phyloP scores from a whole-genome alignment of 2,888 invertebrate species.

The Aphidoletes aphidimyza region DNA sequence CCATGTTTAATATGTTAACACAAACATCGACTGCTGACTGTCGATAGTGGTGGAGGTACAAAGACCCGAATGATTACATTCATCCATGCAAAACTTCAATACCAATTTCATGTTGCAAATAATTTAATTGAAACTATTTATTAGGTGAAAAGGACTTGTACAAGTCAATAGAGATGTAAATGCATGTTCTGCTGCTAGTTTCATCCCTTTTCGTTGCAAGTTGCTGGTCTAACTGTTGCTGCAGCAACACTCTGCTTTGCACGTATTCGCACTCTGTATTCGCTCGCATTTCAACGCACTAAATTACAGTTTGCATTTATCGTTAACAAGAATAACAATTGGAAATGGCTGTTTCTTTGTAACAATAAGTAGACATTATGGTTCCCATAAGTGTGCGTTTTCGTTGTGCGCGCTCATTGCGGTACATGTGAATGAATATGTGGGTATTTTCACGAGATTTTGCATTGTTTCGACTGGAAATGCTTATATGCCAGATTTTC shows the following conservation, averaged over 20 bases:
- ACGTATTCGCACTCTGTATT: no score
- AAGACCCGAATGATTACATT: neutral
- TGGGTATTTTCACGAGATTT: slow-evolving; percentile 18
- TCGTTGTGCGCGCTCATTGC: neutral
- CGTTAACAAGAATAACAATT: slow-evolving; percentile 42
- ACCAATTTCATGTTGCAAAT: slow-evolving; percentile 21
- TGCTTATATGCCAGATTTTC: slow-evolving; percentile 32
- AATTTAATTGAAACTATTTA: slow-evolving; percentile 43
- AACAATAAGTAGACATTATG: neutral
- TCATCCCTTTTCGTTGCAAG: neutral
- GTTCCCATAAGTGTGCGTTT: neutral
- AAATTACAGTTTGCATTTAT: slow-evolving; percentile 43
- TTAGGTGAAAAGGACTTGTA: slow-evolving; percentile 46
- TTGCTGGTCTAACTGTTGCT: no score
- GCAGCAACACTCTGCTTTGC: no score
- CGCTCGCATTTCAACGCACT: neutral
- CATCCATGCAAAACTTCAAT: neutral
- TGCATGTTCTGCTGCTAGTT: neutral
- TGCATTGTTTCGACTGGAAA: slow-evolving; percentile 33
- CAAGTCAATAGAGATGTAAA: slow-evolving; percentile 32
- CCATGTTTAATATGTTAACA: neutral
- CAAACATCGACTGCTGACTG: no score
- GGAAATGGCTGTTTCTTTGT: slow-evolving; percentile 33
- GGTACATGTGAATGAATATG: neutral
- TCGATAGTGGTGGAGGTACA: no score